Evolutionary conservation across 2,888 invertebrate species (phyloP), one percentile per base, ranked within the genome.

Genomic region (Epinotia demarniana): DNA sequence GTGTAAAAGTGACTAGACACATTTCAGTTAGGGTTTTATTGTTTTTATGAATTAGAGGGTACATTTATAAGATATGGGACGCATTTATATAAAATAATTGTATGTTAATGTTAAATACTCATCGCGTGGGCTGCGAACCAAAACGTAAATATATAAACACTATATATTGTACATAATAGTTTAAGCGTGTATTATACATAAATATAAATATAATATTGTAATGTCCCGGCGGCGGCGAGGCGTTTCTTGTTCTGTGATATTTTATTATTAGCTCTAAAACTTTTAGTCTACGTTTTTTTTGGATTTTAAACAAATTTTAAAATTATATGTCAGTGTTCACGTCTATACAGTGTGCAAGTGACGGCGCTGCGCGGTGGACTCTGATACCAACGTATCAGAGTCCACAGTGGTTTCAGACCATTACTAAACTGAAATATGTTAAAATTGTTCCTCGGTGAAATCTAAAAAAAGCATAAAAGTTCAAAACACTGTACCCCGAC

Each of bases 161-260:
- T 61, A 63, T 75, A 66, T 66, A 66, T 61, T 75, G 75, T 75
- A 75, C 61, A 75, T 75, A 75, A 43, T 66, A 66, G 27, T 6
- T 5, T 75, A 66, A 75, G 75, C 9, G 16, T 61, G 71, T 75
- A 66, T 43, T 23, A 43, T 72, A 67, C 8, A 11, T 64, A 18
- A 33, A 63, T 58, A 58, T 9, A 68, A 27, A 61, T 33, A 61
- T 33, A 5, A 61, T 27, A 23, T 23, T 23, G 5, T 16, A 39
- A 16, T n/a, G 4, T n/a, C 18, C 27, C 46, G 72, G 72, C 72
- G 62, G 55, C 71, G 71, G 39, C 57, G 53, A 16, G 67, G 33
- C 12, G 33, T 19, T 68, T 68, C 68, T 68, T 68, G 39, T 68
- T 58, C 68, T 68, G 68, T 68, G 68, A 68, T 68, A 68, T 68